Conservation (phyloP, 2,797 vertebrate species). For the Momotus momota region DNA sequence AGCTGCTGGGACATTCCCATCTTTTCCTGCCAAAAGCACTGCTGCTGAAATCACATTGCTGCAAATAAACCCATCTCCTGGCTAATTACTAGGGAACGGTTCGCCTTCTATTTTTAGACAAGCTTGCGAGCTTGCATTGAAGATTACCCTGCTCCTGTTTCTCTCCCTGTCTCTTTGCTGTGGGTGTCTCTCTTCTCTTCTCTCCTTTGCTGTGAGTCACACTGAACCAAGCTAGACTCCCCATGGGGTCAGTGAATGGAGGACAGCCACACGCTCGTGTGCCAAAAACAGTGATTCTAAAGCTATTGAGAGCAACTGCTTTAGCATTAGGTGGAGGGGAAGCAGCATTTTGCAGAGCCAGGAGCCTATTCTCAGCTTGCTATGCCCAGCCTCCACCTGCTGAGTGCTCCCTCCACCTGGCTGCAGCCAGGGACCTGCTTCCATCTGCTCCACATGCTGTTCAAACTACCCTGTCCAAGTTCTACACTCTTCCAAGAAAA, state of each 20-base stretch:
- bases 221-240: background rate
- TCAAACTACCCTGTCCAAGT: conserved; percentile 25
- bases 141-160: conserved; percentile 31
- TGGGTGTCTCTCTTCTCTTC: background rate
- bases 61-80: conserved; percentile 51
- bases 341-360: conserved; percentile 37
- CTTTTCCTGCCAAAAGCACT: conserved; percentile 38
- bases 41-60: conserved; percentile 21
- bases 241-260: background rate
- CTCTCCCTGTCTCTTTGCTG: background rate
- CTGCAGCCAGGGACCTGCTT: conserved; percentile 54
- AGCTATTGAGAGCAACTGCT: conserved; percentile 62
- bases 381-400: conserved; percentile 56
- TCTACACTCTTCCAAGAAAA: background rate
- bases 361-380: background rate
- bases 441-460: conserved; percentile 43
- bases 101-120: conserved; percentile 65
- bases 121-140: conserved; percentile 21
- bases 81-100: conserved; percentile 33
- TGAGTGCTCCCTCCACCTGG: conserved; percentile 67
- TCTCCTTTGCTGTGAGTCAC: background rate
- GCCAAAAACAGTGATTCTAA: conserved; percentile 56
- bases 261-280: background rate
- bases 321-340: conserved; percentile 33
- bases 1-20: conserved; percentile 25